Conservation (phyloP, 2,797 vertebrate species). For the Ara ararauna region DNA sequence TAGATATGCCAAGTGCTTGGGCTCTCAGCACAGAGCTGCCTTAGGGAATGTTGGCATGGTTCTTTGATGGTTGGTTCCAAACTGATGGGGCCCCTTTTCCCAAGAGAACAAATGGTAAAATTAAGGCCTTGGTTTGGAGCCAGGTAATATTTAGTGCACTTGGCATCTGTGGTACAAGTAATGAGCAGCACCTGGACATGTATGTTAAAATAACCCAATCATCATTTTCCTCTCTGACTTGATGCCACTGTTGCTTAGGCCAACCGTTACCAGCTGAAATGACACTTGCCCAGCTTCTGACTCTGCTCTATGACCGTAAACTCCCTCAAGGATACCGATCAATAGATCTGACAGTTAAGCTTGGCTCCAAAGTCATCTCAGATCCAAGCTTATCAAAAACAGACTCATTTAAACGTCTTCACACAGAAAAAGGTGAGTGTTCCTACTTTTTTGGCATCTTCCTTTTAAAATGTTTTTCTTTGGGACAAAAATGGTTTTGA, state of each 20-base stretch:
- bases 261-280: constrained; percentile 95
- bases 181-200: neutral
- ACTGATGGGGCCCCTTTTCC: neutral
- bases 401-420: constrained; percentile 96
- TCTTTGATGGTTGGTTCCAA: neutral
- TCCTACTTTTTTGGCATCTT: neutral
- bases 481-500: neutral
- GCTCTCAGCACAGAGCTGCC: neutral
- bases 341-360: constrained; percentile 94
- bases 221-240: constrained; percentile 10
- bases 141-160: neutral
- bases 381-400: constrained; percentile 97
- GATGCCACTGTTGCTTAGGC: constrained; percentile 78
- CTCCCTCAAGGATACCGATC: constrained; percentile 97
- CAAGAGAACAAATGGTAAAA: neutral
- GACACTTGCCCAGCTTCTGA: constrained; percentile 96
- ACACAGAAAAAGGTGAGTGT: constrained; percentile 94
- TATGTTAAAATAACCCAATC: neutral
- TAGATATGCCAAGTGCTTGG: neutral
- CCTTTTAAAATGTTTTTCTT: neutral
- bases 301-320: constrained; percentile 94
- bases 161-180: neutral
- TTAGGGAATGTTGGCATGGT: neutral
- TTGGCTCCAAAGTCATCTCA: constrained; percentile 97
- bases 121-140: neutral